These are phyloP conservation scores for Troilus luridus DNA, from an alignment of 2,888 invertebrate species.

Conservation along the genomic window DNA sequence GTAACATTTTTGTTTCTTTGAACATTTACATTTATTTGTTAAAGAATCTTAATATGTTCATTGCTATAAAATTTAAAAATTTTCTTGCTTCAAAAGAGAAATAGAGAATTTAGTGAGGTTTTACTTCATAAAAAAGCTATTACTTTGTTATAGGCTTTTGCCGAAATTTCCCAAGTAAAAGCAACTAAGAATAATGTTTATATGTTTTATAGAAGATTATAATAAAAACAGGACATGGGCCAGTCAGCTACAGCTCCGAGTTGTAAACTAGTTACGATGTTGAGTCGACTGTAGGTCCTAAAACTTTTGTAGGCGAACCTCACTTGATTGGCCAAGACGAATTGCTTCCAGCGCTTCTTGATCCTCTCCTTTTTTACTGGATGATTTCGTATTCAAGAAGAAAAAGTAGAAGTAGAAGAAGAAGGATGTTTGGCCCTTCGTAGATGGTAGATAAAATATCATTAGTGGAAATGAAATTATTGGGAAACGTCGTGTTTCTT, in stretches of 20 bases:
- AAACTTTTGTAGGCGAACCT: conserved; percentile 1
- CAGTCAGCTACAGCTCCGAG: not conserved
- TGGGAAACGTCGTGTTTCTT: too few relatives aligned
- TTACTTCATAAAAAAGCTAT: not conserved
- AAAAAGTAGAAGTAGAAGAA: not conserved
- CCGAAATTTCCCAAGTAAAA: not conserved
- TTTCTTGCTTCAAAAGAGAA: not conserved
- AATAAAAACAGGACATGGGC: not conserved
- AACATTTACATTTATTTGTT: too few relatives aligned
- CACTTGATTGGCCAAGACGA: not conserved
- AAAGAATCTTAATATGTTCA: too few relatives aligned
- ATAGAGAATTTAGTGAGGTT: not conserved
- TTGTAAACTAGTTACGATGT: conserved; percentile 37
- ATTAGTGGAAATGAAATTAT: too few relatives aligned
- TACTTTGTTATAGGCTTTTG: not conserved
- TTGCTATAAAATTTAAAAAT: not conserved
- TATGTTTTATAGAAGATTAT: not conserved
- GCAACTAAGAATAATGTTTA: not conserved
- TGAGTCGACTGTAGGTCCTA: not conserved
- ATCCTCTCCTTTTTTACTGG: not conserved
- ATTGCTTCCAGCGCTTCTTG: not conserved
- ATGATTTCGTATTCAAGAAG: not conserved
- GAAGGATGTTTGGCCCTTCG: not conserved
- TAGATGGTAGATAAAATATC: not conserved
- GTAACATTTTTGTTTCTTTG: too few relatives aligned